Percentiles rank a stretch among this genome's conserved stretches.
These are phyloP conservation scores for Laticauda laticaudata DNA, from an alignment of 2,113 vertebrate species.

Conservation along the genomic window DNA sequence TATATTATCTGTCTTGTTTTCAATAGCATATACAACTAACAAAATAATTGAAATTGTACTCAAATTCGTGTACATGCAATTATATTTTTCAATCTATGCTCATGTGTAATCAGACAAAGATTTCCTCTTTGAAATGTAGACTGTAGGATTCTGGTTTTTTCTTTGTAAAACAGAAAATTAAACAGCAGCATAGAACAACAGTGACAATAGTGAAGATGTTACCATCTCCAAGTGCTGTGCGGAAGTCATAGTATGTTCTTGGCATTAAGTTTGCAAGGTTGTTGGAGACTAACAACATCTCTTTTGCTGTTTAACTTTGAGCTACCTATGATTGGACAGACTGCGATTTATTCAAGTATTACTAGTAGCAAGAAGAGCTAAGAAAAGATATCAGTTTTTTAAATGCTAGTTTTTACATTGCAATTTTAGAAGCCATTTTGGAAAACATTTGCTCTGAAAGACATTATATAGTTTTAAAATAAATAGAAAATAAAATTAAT, in stretches of 20 bases:
- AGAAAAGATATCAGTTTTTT: not conserved
- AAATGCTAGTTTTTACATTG: not conserved
- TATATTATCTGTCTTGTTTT: not conserved
- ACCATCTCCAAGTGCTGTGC: not conserved
- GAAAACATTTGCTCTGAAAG: not conserved
- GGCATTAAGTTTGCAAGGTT: not conserved
- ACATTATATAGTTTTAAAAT: not conserved
- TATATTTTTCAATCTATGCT: not conserved
- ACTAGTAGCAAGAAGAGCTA: not conserved
- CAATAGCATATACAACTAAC: not conserved
- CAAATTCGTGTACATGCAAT: not conserved
- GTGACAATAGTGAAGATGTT: not conserved
- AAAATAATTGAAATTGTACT: not conserved
- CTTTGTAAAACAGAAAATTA: not conserved
- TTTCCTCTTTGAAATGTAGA: not conserved
- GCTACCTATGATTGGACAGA: not conserved
- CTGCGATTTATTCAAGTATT: not conserved
- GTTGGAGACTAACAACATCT: not conserved
- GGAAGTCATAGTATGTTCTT: not conserved
- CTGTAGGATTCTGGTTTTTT: not conserved
- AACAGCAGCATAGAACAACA: not conserved
- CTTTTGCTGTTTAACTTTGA: not conserved
- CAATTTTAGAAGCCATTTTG: not conserved
- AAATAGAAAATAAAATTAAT: not conserved
- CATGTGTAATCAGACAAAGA: not conserved